Conservation (phyloP, 2,113 vertebrate species). For the Ranitomeya imitator region DNA sequence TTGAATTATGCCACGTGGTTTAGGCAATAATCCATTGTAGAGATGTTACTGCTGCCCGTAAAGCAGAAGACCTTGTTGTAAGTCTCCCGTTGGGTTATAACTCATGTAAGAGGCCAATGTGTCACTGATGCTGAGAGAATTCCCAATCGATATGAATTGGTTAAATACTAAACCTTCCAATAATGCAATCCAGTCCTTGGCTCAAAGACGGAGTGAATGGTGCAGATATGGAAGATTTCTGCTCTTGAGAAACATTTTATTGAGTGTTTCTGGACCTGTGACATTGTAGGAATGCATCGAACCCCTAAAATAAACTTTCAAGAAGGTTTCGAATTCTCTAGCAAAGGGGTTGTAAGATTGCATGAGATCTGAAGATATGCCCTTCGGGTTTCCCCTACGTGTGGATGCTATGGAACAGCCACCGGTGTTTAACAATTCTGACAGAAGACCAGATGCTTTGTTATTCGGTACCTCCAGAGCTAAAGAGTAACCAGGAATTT, state of each 20-base stretch:
- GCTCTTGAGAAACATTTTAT: background rate
- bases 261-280: background rate
- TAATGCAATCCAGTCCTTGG: conserved; percentile 27
- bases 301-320: background rate
- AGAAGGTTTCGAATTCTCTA: background rate
- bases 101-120: background rate
- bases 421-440: background rate
- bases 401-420: background rate
- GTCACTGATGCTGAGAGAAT: background rate
- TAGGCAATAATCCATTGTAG: background rate
- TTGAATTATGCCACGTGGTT: background rate
- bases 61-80: background rate
- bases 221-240: background rate
- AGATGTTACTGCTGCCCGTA: background rate
- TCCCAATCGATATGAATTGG: background rate
- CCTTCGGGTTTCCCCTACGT: background rate
- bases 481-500: background rate
- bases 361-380: background rate
- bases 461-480: background rate
- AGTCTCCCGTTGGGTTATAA: background rate
- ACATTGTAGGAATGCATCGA: background rate
- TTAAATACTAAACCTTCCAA: conserved; percentile 13
- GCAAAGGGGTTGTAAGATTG: background rate
- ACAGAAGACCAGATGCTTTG: background rate
- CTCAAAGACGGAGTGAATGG: background rate